Conservation (phyloP, 2,113 vertebrate genomes). For the Perca fluviatilis region DNA sequence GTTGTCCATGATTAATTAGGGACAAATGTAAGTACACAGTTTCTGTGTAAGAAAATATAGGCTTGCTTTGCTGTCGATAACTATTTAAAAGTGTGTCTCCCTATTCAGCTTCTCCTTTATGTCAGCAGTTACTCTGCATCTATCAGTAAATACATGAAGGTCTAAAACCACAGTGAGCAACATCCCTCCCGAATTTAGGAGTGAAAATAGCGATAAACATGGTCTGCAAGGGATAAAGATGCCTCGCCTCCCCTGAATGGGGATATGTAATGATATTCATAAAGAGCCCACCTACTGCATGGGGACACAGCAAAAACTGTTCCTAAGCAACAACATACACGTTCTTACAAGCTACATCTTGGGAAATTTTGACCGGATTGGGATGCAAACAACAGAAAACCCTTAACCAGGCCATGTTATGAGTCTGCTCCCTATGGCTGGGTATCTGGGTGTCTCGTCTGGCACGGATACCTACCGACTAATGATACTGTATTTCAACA, state of each 20-base stretch:
- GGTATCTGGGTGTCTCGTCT: slow-evolving; percentile 59
- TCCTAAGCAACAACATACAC: slow-evolving; percentile 85
- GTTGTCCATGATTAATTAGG: slow-evolving; percentile 78
- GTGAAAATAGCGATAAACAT: slow-evolving; percentile 63
- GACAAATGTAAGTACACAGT: slow-evolving; percentile 33
- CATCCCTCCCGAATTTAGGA: slow-evolving; percentile 32
- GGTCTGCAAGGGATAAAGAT: slow-evolving; percentile 69
- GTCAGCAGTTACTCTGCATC: slow-evolving; percentile 35
- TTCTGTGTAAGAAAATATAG: not conserved
- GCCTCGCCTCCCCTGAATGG: slow-evolving; percentile 70
- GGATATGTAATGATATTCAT: slow-evolving; percentile 83
- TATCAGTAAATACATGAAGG: slow-evolving; percentile 31
- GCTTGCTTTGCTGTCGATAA: not conserved
- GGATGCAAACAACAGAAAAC: slow-evolving; percentile 79
- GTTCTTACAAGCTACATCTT: slow-evolving; percentile 77
- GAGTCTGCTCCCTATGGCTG: slow-evolving; percentile 68
- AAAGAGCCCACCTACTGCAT: slow-evolving; percentile 78
- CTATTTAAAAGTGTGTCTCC: slow-evolving; percentile 20
- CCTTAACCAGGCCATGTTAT: slow-evolving; percentile 81
- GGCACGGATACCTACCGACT: slow-evolving; percentile 61
- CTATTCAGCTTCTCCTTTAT: not conserved
- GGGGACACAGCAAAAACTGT: slow-evolving; percentile 76
- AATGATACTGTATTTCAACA: slow-evolving; percentile 58
- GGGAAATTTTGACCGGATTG: slow-evolving; percentile 82
- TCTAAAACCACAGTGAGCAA: slow-evolving; percentile 34